A percentile compares a stretch with the other conserved stretches of the same genome.
phyloP scores from a whole-genome alignment of 2,797 vertebrate genomes.

The Margarornis squamiger region DNA sequence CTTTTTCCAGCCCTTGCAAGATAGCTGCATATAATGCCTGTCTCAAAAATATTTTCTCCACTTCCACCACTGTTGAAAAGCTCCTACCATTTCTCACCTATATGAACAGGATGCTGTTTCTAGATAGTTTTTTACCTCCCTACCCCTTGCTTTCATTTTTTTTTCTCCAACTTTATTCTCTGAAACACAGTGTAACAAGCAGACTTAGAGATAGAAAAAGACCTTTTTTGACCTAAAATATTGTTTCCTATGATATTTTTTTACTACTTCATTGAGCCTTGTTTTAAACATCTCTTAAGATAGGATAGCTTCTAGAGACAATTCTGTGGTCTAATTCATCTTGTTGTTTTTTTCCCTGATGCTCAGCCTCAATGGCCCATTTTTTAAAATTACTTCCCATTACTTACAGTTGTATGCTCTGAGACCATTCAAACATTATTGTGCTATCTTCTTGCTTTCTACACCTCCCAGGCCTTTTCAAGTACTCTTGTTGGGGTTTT shows the following conservation, averaged over 20 bases:
- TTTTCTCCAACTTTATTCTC: neutral
- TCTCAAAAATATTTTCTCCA: neutral
- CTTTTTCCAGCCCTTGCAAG: neutral
- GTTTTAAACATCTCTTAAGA: neutral
- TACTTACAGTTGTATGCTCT: neutral
- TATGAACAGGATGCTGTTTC: neutral
- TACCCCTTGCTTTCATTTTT: neutral
- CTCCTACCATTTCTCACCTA: neutral
- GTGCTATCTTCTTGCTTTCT: neutral
- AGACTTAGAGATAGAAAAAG: neutral
- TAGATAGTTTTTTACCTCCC: neutral
- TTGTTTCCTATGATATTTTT: neutral
- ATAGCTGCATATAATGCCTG: neutral
- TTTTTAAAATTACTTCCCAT: slow-evolving; percentile 1
- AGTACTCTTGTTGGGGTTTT: neutral
- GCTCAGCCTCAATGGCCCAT: neutral
- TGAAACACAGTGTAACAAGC: neutral
- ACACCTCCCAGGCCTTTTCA: neutral
- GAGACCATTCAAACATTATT: neutral
- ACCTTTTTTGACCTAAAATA: neutral
- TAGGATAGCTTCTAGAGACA: neutral
- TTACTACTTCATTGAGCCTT: neutral
- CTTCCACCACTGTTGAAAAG: neutral
- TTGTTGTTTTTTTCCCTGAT: neutral
- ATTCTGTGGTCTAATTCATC: neutral